Conservation (phyloP, 92 coral and sea anemone species). For the Phenganax marumi region DNA sequence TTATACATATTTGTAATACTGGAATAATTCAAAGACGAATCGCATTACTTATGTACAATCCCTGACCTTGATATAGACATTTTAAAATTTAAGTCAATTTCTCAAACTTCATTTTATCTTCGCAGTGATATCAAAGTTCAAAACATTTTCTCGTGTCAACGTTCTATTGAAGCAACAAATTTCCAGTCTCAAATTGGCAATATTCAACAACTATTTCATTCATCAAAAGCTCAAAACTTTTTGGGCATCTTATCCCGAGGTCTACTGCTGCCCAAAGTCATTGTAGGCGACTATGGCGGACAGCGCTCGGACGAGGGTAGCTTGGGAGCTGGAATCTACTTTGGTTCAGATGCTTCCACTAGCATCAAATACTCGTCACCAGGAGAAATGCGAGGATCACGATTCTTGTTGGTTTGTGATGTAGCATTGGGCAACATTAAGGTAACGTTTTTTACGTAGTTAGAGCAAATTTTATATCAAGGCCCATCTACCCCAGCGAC, state of each 20-base stretch:
- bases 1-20: too few species aligned
- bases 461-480: not conserved
- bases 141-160: slow-evolving; percentile 75
- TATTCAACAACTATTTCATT: slow-evolving; percentile 74
- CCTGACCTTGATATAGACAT: not conserved
- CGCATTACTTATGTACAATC: not conserved
- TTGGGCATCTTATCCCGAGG: slow-evolving; percentile 59
- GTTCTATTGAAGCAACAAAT: slow-evolving; percentile 77
- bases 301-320: slow-evolving; percentile 86
- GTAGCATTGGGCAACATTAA: slow-evolving; percentile 85
- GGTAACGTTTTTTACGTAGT: too few species aligned
- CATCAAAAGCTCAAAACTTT: slow-evolving; percentile 68
- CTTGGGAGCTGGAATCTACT: slow-evolving; percentile 91
- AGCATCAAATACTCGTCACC: slow-evolving; percentile 86
- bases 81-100: not conserved
- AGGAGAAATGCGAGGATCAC: slow-evolving; percentile 69
- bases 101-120: slow-evolving; percentile 32
- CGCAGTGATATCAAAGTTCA: slow-evolving; percentile 57
- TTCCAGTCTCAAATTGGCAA: slow-evolving; percentile 68
- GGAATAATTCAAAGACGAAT: too few species aligned
- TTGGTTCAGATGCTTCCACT: slow-evolving; percentile 78
- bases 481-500: too few species aligned
- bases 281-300: slow-evolving; percentile 94
- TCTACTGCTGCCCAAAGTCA: slow-evolving; percentile 79
- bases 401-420: slow-evolving; percentile 79